Percentiles rank a stretch among this genome's conserved stretches.
Evolutionary conservation across 2,888 invertebrate genomes (phyloP).

Genomic region (Taphrorychus bicolor): DNA sequence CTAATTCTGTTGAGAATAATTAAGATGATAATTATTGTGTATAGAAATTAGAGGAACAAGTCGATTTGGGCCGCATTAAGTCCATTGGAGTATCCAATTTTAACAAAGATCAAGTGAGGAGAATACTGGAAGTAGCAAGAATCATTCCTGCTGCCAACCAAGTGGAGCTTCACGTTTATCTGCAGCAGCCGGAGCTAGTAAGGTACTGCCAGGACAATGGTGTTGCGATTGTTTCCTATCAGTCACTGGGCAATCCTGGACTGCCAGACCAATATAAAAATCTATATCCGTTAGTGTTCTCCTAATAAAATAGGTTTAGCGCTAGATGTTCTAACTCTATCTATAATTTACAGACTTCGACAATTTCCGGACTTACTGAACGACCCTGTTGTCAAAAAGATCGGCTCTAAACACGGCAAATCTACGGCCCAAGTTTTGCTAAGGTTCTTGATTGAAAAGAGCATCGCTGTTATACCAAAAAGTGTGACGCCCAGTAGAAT

Average conservation of each 20-base stretch:
- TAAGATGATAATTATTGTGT: conserved; percentile 4
- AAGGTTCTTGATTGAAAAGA: no score
- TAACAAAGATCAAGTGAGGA: no score
- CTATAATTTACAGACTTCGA: neutral
- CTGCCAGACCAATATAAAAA: no score
- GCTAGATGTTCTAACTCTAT: no score
- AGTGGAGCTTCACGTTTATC: conserved; percentile 69
- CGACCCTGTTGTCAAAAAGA: neutral
- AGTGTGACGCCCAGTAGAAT: conserved; percentile 16
- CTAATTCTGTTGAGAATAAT: no score
- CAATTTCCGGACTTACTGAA: neutral
- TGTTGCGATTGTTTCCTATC: conserved; percentile 63
- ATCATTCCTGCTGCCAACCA: conserved; percentile 68
- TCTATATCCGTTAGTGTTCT: no score
- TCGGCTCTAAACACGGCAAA: conserved; percentile 20
- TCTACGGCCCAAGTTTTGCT: conserved; percentile 13
- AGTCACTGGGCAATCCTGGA: conserved; percentile 60
- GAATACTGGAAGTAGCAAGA: conserved; percentile 63
- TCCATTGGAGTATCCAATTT: conserved; percentile 87
- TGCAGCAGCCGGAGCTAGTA: conserved; percentile 62
- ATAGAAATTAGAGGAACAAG: conserved; percentile 69
- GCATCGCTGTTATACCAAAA: no score
- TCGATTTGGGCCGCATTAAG: conserved; percentile 71
- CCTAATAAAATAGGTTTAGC: no score
- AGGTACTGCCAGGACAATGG: conserved; percentile 54